Evolutionary conservation across 2,113 vertebrate genomes (phyloP).

Genomic region (Festucalex cinctus): DNA sequence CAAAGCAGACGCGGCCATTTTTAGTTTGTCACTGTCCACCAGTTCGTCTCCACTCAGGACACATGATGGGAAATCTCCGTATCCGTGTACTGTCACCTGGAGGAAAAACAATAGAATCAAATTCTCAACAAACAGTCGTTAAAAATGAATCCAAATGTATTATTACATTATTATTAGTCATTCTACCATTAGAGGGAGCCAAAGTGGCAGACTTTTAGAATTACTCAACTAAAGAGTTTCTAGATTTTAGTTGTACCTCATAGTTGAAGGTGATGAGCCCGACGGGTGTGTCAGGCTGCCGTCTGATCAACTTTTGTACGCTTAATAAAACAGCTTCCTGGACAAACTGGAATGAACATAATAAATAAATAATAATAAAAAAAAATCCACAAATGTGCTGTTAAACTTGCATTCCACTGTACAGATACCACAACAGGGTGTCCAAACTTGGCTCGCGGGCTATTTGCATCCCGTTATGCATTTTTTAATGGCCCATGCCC

Average conservation of each 20-base stretch:
- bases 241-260: conserved; percentile 38
- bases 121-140: too few relatives aligned
- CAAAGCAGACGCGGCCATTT: conserved; percentile 43
- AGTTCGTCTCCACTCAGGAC: conserved; percentile 43
- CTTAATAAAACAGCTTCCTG: conserved; percentile 62
- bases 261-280: conserved; percentile 69
- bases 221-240: neutral
- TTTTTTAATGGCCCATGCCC: too few relatives aligned
- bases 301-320: conserved; percentile 46
- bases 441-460: too few relatives aligned
- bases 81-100: conserved; percentile 65
- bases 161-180: too few relatives aligned
- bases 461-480: too few relatives aligned
- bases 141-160: too few relatives aligned
- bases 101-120: neutral
- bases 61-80: conserved; percentile 26
- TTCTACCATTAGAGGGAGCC: neutral
- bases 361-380: too few relatives aligned
- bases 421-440: too few relatives aligned
- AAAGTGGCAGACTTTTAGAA: neutral
- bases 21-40: conserved; percentile 47
- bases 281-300: conserved; percentile 46
- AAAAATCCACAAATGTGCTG: too few relatives aligned
- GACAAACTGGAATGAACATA: conserved; percentile 55
- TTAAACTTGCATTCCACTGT: too few relatives aligned